Percentiles rank a stretch among this genome's conserved stretches.
Conservation (phyloP, 2,113 vertebrate genomes). For the Engystomops pustulosus region DNA sequence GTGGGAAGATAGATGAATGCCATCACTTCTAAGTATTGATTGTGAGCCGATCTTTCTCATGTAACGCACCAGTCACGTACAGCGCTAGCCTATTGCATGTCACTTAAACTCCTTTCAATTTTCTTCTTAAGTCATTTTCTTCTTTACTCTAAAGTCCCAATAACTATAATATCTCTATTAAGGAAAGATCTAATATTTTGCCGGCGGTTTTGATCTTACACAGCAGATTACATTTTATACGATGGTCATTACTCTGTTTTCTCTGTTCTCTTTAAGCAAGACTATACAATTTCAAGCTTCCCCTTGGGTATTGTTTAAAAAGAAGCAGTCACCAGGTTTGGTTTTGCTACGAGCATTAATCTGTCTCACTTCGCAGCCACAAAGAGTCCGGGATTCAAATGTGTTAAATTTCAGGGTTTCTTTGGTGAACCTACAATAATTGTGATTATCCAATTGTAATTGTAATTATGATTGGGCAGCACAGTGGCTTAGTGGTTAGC, state of each 20-base stretch:
- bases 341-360: too few relatives aligned
- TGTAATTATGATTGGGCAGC: too few relatives aligned
- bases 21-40: neutral
- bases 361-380: too few relatives aligned
- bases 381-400: too few relatives aligned
- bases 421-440: too few relatives aligned
- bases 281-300: neutral
- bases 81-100: neutral
- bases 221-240: neutral
- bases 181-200: neutral
- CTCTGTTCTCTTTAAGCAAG: neutral
- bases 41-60: neutral
- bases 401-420: too few relatives aligned
- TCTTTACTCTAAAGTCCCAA: neutral
- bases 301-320: neutral
- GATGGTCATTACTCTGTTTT: neutral
- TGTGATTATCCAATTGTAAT: too few relatives aligned
- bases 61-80: neutral
- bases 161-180: neutral
- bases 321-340: too few relatives aligned
- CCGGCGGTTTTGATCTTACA: neutral
- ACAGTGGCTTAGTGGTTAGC: too few relatives aligned
- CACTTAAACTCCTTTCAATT: neutral
- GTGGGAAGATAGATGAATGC: neutral
- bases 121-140: neutral